phyloP scores from a whole-genome alignment of 2,888 invertebrate genomes.

The Drosophila affinis region DNA sequence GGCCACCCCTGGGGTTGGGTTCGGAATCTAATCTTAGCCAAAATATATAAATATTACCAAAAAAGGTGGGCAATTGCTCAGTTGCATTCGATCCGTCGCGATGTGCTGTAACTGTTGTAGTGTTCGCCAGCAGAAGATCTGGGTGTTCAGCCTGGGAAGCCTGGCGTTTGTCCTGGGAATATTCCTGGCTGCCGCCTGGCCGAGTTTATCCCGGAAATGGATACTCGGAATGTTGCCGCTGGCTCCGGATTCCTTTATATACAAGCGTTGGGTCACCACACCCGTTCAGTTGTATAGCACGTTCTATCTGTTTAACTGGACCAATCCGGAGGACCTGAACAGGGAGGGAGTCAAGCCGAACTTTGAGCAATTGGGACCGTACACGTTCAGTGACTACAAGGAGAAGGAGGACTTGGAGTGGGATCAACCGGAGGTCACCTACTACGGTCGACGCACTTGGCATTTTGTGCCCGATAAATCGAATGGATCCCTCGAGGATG shows the following conservation, averaged over 20 bases:
- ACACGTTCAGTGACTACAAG: constrained; percentile 86
- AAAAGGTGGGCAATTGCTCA: constrained; percentile 2
- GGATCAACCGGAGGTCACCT: constrained; percentile 88
- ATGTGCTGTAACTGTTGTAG: constrained; percentile 81
- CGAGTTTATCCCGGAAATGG: constrained; percentile 58
- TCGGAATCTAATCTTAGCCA: background rate
- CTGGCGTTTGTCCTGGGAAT: constrained; percentile 66
- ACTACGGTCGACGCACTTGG: constrained; percentile 89
- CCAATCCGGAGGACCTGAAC: constrained; percentile 87
- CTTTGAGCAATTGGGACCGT: constrained; percentile 86
- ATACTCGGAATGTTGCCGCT: constrained; percentile 84
- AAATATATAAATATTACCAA: constrained; percentile 4
- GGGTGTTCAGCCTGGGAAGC: constrained; percentile 73
- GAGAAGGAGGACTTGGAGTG: constrained; percentile 85
- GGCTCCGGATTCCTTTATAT: constrained; percentile 86
- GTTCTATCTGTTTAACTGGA: constrained; percentile 90
- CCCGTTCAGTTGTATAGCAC: constrained; percentile 91
- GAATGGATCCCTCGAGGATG: constrained; percentile 87
- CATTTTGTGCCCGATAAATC: constrained; percentile 88
- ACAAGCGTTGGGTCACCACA: constrained; percentile 89
- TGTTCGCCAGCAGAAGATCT: constrained; percentile 76
- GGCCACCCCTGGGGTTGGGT: background rate
- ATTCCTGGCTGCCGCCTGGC: constrained; percentile 75
- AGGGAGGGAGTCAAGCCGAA: constrained; percentile 85
- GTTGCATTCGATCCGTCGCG: constrained; percentile 22